These are phyloP conservation scores for Suillia variegata DNA, from an alignment of 2,888 invertebrate species.

Conservation along the genomic window DNA sequence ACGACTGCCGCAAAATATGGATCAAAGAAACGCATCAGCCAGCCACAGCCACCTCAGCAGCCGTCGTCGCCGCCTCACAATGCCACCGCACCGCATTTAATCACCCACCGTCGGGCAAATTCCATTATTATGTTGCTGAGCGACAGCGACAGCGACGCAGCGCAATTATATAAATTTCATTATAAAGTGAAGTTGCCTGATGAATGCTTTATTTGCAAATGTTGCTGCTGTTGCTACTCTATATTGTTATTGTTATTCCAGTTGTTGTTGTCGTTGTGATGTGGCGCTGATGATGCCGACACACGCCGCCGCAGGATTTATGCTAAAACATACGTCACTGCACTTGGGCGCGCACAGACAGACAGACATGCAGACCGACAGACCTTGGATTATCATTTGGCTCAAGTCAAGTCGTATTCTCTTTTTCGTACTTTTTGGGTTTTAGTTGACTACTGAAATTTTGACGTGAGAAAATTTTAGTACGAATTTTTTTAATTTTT, in stretches of 20 bases:
- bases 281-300: not conserved
- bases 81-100: slow-evolving; percentile 3
- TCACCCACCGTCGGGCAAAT: slow-evolving; percentile 2
- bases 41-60: not conserved
- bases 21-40: too few relatives aligned
- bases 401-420: too few relatives aligned
- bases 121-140: not conserved
- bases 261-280: slow-evolving; percentile 26
- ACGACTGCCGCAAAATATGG: too few relatives aligned
- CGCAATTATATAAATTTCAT: slow-evolving; percentile 1
- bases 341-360: not conserved
- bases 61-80: not conserved
- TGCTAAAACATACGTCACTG: not conserved
- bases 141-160: not conserved
- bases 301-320: not conserved
- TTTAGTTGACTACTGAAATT: not conserved
- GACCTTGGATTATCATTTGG: slow-evolving; percentile 9
- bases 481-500: too few relatives aligned
- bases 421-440: too few relatives aligned
- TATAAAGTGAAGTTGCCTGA: not conserved
- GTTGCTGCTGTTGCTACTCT: too few relatives aligned
- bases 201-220: slow-evolving; percentile 3
- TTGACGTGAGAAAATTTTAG: slow-evolving; percentile 1
- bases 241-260: slow-evolving; percentile 5
- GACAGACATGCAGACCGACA: too few relatives aligned